Evolutionary conservation across 2,113 vertebrate species (phyloP), one percentile per base, ranked within the genome.

Genomic region (Channa maculata): DNA sequence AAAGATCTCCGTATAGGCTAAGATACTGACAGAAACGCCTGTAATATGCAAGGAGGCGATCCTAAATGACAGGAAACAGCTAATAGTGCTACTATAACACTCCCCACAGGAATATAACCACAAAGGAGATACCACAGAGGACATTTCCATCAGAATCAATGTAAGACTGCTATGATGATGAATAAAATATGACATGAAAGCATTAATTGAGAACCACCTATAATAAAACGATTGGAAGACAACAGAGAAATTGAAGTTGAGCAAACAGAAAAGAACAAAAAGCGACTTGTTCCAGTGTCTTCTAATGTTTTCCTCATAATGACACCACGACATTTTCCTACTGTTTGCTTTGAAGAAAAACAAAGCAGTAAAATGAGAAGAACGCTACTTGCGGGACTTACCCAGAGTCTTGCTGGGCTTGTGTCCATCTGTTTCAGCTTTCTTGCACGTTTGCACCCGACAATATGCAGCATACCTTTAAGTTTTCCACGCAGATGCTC

Each of bases 401-500:
- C 91, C 88, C 66, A 38, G 53, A 60, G 77, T 39, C 72, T 51
- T 37, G 69, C 52, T 5, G 69, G 43, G 39, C 72, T 65, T 5
- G 50, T 45, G 84, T 89, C 87, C 89, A 77, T 88, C 74, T 45
- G 83, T 11, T 62, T 72, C 83, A 65, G 68, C 64, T 45, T 11
- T 48, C 80, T 60, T 45, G 34, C 71, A 2, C 34, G 15, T 49
- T 65, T 73, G 46, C 49, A 8, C 14, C 68, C 39, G 63, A 70
- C 63, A 6, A 7, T 1, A 9, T 39, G 64, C 78, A 77, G 75
- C 86, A 79, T 85, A 80, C 61, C 77, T 73, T 15, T 9, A 86
- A 90, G 83, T 90, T 90, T 82, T 60, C 80, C 80, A 45, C 80
- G 82, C 81, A 70, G 63, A 75, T 57, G 60, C 3, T 79, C 41